Conservation (phyloP, 2,113 vertebrate species). For the Pogonocichla stellata region DNA sequence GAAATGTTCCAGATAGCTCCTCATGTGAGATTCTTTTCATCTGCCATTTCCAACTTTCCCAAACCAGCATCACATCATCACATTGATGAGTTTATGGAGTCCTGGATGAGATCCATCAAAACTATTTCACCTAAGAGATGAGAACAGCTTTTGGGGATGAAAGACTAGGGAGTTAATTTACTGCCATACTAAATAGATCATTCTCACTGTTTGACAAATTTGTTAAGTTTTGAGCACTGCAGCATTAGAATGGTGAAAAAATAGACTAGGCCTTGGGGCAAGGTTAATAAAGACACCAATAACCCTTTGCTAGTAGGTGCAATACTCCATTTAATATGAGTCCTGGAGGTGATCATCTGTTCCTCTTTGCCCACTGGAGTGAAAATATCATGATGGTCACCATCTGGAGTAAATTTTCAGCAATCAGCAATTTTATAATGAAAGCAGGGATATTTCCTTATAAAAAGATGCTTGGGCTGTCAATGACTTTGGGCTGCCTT, state of each 20-base stretch:
- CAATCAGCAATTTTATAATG: not conserved
- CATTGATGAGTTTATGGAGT: not conserved
- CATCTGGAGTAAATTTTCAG: slow-evolving; percentile 49
- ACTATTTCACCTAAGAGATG: not conserved
- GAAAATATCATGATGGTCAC: slow-evolving; percentile 40
- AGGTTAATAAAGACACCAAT: slow-evolving; percentile 50
- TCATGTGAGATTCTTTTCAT: not conserved
- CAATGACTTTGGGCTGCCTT: not conserved
- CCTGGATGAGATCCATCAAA: not conserved
- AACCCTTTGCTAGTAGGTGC: not conserved
- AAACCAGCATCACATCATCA: not conserved
- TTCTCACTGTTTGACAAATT: not conserved
- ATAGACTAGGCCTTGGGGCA: slow-evolving; percentile 26
- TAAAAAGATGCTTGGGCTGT: not conserved
- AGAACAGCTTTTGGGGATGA: not conserved
- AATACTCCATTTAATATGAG: slow-evolving; percentile 11
- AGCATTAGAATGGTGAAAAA: not conserved
- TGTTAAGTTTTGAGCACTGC: not conserved
- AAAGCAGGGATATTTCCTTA: not conserved
- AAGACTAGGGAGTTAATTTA: not conserved
- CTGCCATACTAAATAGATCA: not conserved
- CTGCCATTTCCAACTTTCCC: not conserved
- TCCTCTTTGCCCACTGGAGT: slow-evolving; percentile 29
- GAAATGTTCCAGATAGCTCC: not conserved
- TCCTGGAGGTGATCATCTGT: slow-evolving; percentile 46